These are phyloP conservation scores for Pungitius pungitius DNA, from an alignment of 2,113 vertebrate species.

Conservation along the genomic window DNA sequence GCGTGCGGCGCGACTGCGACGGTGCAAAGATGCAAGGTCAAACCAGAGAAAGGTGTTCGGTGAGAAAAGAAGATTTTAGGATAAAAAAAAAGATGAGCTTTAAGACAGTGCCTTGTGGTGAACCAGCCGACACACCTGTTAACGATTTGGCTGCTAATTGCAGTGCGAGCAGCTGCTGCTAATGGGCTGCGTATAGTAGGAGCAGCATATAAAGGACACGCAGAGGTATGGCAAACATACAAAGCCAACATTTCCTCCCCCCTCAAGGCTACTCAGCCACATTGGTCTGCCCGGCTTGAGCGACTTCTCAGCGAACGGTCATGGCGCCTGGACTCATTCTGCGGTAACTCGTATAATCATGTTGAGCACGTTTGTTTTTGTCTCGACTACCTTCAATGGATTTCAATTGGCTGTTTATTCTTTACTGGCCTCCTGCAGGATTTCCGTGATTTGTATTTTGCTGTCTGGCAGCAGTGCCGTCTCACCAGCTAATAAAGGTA, in stretches of 20 bases:
- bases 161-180: slow-evolving; percentile 44
- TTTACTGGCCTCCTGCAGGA: slow-evolving; percentile 19
- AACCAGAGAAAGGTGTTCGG: background rate
- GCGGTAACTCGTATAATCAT: slow-evolving; percentile 25
- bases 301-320: slow-evolving; percentile 8
- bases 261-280: background rate
- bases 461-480: slow-evolving; percentile 17
- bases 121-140: slow-evolving; percentile 39
- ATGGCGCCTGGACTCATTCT: slow-evolving; percentile 55
- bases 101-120: background rate
- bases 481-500: slow-evolving; percentile 12
- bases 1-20: background rate
- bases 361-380: background rate
- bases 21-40: background rate
- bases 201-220: slow-evolving; percentile 30
- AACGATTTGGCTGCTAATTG: slow-evolving; percentile 40
- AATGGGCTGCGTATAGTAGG: slow-evolving; percentile 16
- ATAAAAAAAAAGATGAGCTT: background rate
- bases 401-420: background rate
- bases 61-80: background rate
- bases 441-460: slow-evolving; percentile 38
- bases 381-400: background rate
- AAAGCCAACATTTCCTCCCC: background rate
- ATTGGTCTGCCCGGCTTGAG: background rate
- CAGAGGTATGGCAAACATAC: background rate